A percentile compares a stretch with the other conserved stretches of the same genome.
Conservation (phyloP, 1,140 invertebrate genomes). For the Agrypnia vestita region DNA sequence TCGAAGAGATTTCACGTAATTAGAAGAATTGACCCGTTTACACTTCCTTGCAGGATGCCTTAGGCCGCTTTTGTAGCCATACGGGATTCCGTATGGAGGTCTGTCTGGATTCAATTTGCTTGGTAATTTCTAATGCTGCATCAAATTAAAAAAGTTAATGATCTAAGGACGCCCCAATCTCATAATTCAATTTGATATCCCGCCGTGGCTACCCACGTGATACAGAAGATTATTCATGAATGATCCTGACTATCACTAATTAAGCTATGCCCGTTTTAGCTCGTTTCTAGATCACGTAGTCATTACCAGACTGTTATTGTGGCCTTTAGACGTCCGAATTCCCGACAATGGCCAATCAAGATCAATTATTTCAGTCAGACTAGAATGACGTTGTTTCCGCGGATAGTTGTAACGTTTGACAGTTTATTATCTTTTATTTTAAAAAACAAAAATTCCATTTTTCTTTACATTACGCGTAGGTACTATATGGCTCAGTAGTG, state of each 20-base stretch:
- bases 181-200: constrained; percentile 5
- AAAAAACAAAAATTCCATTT: not conserved
- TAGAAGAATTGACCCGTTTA: too few relatives aligned
- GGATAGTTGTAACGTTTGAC: not conserved
- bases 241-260: not conserved
- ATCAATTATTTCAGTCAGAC: not conserved
- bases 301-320: constrained; percentile 1
- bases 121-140: too few relatives aligned
- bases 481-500: too few relatives aligned
- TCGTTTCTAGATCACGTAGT: not conserved
- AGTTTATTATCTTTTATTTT: not conserved
- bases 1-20: too few relatives aligned
- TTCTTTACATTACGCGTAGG: too few relatives aligned
- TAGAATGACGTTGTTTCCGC: not conserved
- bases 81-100: too few relatives aligned
- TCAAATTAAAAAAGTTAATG: not conserved
- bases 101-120: too few relatives aligned
- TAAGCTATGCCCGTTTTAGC: constrained; percentile 8
- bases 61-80: too few relatives aligned
- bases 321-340: not conserved
- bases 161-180: not conserved
- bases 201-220: not conserved
- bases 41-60: too few relatives aligned
- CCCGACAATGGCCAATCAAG: not conserved
- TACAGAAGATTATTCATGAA: not conserved